phyloP scores from a whole-genome alignment of 2,797 vertebrate genomes.

The Urophycis tenuis region DNA sequence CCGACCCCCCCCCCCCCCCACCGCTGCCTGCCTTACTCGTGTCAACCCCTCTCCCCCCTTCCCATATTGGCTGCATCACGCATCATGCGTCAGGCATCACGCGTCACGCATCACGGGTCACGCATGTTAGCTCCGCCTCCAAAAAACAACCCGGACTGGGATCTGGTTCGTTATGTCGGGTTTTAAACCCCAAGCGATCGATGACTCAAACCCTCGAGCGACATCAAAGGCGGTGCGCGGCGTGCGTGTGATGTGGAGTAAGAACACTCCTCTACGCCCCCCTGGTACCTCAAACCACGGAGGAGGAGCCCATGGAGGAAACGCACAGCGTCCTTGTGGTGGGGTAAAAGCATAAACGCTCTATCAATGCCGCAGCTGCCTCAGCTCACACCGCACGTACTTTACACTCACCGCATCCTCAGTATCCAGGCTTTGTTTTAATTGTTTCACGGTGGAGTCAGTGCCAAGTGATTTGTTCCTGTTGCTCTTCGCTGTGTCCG shows the following conservation, averaged over 20 bases:
- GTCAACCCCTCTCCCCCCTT: slow-evolving; percentile 30
- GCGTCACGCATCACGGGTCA: slow-evolving; percentile 51
- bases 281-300: neutral
- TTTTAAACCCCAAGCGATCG: slow-evolving; percentile 39
- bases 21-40: too few relatives aligned
- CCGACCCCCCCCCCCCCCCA: too few relatives aligned
- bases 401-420: neutral
- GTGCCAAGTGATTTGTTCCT: too few relatives aligned
- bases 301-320: neutral
- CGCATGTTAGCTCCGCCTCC: slow-evolving; percentile 11
- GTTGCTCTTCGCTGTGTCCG: too few relatives aligned
- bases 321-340: neutral
- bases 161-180: slow-evolving; percentile 56
- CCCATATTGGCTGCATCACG: slow-evolving; percentile 47
- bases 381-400: neutral
- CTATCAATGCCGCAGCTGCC: neutral
- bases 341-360: neutral
- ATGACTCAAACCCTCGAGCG: slow-evolving; percentile 22
- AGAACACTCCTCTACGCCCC: neutral
- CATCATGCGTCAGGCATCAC: slow-evolving; percentile 60
- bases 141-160: slow-evolving; percentile 15
- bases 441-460: neutral
- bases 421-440: neutral
- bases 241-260: slow-evolving; percentile 24
- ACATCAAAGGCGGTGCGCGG: slow-evolving; percentile 27